Conservation (phyloP, 2,113 vertebrate species). For the Megaceryle maxima region DNA sequence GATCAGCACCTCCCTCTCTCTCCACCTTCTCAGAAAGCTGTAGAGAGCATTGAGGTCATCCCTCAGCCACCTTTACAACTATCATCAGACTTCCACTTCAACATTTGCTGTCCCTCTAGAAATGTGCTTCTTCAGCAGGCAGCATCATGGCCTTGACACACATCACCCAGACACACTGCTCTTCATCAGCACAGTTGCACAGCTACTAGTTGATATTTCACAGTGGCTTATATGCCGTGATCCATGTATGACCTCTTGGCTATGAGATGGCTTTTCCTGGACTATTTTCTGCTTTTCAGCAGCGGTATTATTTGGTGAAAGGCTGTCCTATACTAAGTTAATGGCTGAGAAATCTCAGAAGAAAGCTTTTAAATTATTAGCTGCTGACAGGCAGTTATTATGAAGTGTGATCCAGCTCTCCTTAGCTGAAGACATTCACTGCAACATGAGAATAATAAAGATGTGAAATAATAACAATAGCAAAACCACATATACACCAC, state of each 20-base stretch:
- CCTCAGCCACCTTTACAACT: background rate
- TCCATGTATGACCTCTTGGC: background rate
- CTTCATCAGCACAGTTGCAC: background rate
- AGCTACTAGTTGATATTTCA: background rate
- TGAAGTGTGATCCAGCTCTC: background rate
- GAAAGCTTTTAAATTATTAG: background rate
- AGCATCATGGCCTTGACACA: background rate
- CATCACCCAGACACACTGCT: background rate
- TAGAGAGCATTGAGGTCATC: background rate
- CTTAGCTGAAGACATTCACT: background rate
- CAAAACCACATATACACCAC: background rate
- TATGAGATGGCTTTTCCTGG: background rate
- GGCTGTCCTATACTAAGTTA: background rate
- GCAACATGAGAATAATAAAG: background rate
- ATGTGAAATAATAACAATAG: background rate
- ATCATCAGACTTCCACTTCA: background rate
- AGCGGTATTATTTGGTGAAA: background rate
- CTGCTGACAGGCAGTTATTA: background rate
- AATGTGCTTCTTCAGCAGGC: background rate
- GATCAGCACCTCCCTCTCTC: background rate
- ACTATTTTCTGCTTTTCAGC: background rate
- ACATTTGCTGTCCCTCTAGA: background rate
- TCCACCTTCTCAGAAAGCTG: background rate
- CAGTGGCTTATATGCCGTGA: fast-evolving
- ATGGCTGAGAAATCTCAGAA: background rate